Conservation (phyloP, 2,113 vertebrate species). For the Scortum barcoo region DNA sequence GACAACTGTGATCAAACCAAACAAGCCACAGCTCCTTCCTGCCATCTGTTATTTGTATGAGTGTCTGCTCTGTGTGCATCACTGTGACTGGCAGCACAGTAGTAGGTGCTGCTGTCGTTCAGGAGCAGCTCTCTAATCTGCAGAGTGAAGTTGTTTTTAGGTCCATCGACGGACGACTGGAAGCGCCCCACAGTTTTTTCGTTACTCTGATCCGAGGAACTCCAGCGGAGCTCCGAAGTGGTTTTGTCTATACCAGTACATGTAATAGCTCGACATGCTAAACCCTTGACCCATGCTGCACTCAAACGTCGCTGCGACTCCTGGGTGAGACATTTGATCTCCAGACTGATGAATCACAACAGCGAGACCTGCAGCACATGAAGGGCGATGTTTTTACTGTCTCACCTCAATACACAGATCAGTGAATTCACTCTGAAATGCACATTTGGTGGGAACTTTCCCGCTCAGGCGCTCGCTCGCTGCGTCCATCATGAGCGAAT, state of each 20-base stretch:
- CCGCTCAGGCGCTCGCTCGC: no score
- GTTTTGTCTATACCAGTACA: slow-evolving; percentile 76
- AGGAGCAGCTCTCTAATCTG: slow-evolving; percentile 40
- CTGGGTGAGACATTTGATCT: background rate
- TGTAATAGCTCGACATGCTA: slow-evolving; percentile 70
- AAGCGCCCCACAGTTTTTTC: slow-evolving; percentile 7
- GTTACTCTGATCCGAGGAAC: no score
- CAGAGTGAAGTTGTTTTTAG: slow-evolving; percentile 72
- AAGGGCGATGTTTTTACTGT: background rate
- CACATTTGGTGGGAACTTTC: no score
- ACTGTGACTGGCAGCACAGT: slow-evolving; percentile 79
- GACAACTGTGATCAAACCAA: background rate
- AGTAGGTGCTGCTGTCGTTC: slow-evolving; percentile 74
- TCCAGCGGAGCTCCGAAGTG: slow-evolving; percentile 27
- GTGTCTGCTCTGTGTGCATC: slow-evolving; percentile 19
- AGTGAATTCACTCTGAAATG: no score
- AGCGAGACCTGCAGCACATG: slow-evolving; percentile 49
- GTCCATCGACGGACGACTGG: accelerated
- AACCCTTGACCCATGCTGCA: slow-evolving; percentile 63
- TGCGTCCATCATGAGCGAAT: no score
- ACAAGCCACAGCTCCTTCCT: slow-evolving; percentile 42
- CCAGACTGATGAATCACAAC: slow-evolving; percentile 62
- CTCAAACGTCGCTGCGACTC: slow-evolving; percentile 16
- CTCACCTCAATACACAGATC: no score
- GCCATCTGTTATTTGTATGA: slow-evolving; percentile 67